A percentile compares a stretch with the other conserved stretches of the same genome.
phyloP scores from a whole-genome alignment of 2,113 vertebrate genomes.

The Myiozetetes cayanensis region DNA sequence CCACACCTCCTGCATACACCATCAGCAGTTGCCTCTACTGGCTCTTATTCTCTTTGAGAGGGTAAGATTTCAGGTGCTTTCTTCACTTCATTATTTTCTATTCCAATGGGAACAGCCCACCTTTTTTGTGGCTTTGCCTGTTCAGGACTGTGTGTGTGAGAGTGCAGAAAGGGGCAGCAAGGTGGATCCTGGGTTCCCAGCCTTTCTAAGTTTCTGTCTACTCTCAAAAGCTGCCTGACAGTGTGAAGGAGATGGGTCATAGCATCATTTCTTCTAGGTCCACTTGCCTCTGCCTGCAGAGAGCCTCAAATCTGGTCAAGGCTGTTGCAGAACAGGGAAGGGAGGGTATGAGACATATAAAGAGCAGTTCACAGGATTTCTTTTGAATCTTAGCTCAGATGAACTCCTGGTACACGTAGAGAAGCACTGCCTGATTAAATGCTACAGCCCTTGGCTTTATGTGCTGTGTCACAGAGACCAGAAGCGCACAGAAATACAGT shows the following conservation, averaged over 20 bases:
- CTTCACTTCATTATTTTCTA: not conserved
- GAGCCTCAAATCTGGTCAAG: not conserved
- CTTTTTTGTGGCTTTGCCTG: not conserved
- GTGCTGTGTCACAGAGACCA: not conserved
- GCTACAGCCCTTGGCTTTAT: not conserved
- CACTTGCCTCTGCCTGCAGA: not conserved
- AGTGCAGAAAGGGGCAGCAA: not conserved
- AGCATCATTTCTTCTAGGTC: not conserved
- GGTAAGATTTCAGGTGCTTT: not conserved
- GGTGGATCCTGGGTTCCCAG: not conserved
- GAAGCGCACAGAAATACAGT: not conserved
- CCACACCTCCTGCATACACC: fast-evolving
- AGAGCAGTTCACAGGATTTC: not conserved
- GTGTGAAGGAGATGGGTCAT: not conserved
- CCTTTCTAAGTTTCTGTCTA: not conserved
- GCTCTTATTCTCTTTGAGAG: not conserved
- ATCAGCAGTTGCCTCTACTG: not conserved
- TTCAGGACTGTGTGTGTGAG: not conserved
- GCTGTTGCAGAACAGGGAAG: not conserved
- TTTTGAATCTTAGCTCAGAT: not conserved
- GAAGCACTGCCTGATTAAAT: not conserved
- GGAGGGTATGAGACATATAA: not conserved
- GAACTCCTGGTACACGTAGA: not conserved
- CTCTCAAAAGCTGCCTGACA: not conserved
- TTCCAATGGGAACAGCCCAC: not conserved